Conservation (phyloP, 1,140 invertebrate genomes). For the Pachyrhynchus sulphureomaculatus region DNA sequence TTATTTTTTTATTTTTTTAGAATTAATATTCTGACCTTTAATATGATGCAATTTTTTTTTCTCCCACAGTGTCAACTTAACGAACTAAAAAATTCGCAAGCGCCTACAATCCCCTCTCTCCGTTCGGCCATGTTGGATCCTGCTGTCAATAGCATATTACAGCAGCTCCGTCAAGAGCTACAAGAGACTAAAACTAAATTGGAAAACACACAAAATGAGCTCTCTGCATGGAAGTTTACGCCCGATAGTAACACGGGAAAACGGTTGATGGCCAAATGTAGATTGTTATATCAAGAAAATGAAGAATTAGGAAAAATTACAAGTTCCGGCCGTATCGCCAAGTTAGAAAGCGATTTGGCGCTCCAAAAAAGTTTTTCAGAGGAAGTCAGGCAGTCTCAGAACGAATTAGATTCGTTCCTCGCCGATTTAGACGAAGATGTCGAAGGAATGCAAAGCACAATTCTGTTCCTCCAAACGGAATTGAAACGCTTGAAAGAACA, state of each 20-base stretch:
- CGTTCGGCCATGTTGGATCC: constrained; percentile 88
- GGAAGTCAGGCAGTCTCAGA: constrained; percentile 96
- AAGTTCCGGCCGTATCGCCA: constrained; percentile 90
- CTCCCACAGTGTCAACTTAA: constrained; percentile 81
- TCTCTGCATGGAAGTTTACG: constrained; percentile 98
- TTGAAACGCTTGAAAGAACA: constrained; percentile 74
- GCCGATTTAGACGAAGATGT: constrained; percentile 96
- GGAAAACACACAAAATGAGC: constrained; percentile 96
- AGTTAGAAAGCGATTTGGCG: constrained; percentile 93
- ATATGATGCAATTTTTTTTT: constrained; percentile 17
- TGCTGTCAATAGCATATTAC: constrained; percentile 92
- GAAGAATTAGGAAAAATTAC: constrained; percentile 96
- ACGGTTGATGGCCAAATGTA: constrained; percentile 95
- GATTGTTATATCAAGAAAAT: constrained; percentile 96
- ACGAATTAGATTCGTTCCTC: constrained; percentile 93
- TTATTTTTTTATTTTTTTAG: neutral
- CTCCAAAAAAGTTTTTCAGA: constrained; percentile 94
- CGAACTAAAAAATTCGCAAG: constrained; percentile 83
- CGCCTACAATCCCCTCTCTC: constrained; percentile 68
- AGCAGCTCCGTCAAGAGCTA: constrained; percentile 88
- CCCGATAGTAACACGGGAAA: constrained; percentile 98
- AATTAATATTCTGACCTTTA: neutral
- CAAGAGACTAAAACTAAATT: constrained; percentile 85
- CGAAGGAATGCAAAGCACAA: constrained; percentile 97
- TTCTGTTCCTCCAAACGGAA: constrained; percentile 91